A percentile compares a stretch with the other conserved stretches of the same genome.
phyloP scores from a whole-genome alignment of 2,797 vertebrate genomes.

The Phylloscopus collybita region DNA sequence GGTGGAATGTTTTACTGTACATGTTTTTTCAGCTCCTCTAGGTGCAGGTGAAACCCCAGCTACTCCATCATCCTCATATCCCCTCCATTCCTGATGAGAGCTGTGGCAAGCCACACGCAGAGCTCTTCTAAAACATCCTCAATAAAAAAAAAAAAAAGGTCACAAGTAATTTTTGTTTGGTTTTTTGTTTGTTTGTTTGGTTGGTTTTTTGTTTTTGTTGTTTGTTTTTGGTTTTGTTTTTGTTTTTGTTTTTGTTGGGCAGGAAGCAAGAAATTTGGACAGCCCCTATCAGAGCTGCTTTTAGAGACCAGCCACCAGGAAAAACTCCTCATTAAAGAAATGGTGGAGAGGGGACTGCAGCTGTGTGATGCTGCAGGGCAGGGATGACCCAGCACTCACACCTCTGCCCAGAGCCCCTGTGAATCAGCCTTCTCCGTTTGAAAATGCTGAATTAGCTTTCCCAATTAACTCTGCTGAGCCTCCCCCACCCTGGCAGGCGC shows the following conservation, averaged over 20 bases:
- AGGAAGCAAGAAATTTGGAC: neutral
- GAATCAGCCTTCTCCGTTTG: neutral
- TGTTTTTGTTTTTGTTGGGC: neutral
- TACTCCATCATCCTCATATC: rapidly evolving
- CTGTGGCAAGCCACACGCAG: neutral
- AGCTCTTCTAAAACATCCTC: neutral
- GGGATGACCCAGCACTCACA: neutral
- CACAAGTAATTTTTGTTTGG: neutral
- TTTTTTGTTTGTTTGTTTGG: no score
- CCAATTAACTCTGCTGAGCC: neutral
- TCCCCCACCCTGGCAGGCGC: neutral
- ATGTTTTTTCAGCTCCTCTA: neutral
- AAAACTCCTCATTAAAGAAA: neutral
- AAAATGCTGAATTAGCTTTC: neutral
- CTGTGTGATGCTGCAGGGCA: neutral
- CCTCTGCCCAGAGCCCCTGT: neutral
- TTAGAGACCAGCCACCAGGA: neutral
- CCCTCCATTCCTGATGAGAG: neutral
- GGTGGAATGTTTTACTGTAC: rapidly evolving
- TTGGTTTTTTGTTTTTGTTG: no score
- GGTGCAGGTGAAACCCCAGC: neutral
- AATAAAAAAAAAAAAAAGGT: no score
- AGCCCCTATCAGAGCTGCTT: neutral
- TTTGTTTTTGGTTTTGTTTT: no score
- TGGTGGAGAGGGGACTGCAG: neutral